A percentile compares a stretch with the other conserved stretches of the same genome.
Conservation (phyloP, 2,888 invertebrate species). For the Harpagoxenus sublaevis region DNA sequence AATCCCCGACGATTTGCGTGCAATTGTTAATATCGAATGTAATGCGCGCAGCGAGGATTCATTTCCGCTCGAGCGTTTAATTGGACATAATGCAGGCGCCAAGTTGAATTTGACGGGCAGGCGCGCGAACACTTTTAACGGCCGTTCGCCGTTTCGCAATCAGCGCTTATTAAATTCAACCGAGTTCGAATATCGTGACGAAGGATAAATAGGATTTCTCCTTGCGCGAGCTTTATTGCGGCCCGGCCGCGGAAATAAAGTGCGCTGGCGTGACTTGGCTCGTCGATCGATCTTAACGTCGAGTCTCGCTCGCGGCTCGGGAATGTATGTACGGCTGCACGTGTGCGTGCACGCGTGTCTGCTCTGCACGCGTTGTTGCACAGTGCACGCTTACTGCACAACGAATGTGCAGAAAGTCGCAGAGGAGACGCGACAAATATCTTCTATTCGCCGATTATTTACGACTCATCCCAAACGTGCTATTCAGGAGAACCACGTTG, state of each 20-base stretch:
- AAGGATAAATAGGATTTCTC: conserved; percentile 50
- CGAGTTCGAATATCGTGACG: conserved; percentile 50
- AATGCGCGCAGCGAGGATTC: not conserved
- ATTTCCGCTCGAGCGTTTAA: conserved; percentile 26
- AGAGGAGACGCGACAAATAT: conserved; percentile 19
- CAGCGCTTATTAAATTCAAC: conserved; percentile 49
- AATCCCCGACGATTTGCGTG: conserved; percentile 2
- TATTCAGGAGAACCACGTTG: not conserved
- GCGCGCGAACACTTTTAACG: conserved; percentile 35
- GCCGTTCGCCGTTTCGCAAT: conserved; percentile 29
- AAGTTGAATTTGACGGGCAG: conserved; percentile 41
- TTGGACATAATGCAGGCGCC: conserved; percentile 42
- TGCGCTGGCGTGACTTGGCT: conserved; percentile 54
- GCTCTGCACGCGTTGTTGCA: too few species aligned
- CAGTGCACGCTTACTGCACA: not conserved
- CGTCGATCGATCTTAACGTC: conserved; percentile 43
- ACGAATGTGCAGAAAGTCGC: conserved; percentile 19
- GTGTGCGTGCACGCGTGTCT: conserved; percentile 2
- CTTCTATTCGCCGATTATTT: conserved; percentile 34
- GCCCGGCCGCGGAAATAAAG: conserved; percentile 54
- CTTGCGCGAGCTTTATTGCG: conserved; percentile 41
- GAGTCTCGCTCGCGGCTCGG: conserved; percentile 13
- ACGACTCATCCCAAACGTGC: not conserved
- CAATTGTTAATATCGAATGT: conserved; percentile 29
- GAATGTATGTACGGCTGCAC: not conserved